Base-by-base conservation (phyloP, 2,113 vertebrate genomes). In the Cephalopterus ornatus region DNA sequence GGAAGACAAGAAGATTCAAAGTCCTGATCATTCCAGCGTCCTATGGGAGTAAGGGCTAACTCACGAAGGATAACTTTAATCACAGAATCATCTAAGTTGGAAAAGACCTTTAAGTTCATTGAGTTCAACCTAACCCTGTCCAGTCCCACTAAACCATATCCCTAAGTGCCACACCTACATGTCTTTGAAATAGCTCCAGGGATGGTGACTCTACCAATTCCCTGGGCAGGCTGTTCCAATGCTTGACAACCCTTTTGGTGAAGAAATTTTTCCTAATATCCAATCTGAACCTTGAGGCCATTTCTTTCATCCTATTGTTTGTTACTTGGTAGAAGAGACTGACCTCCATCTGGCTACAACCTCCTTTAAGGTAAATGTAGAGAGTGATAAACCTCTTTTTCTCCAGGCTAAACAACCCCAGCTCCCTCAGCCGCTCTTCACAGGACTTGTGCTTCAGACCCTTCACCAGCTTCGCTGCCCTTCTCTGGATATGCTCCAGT, bases 401-500 rank as follows among this genome's bases (percentile, higher is more conserved):
- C 33, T 85, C 32, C 20, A 65, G 26, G 2, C 33, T 81, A 35
- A 95, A 85, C 41, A 52, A 7, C 1, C 16, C 30, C 50, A 74
- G 21, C 10, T 88, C 17, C 27, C 37, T 39, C 41, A 73, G n/a
- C 41, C 0, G 0, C 35, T 35, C 39, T 33, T 77, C 41, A 26
- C 0, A 37, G 8, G 18, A 81, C 0, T 0, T 53, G 6, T 46
- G 2, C 30, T 85, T 32, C 9, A 32, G n/a, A 33, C 9, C 8
- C 42, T 20, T 67, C 21, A 41, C 8, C n/a, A 72, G 4, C 11
- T 63, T 22, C 0, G 0, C 15, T 87, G 39, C 26, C 8, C 44
- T 78, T 55, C n/a, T 59, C 1, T 2, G 22, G 23, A 65, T 3
- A 3, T 0, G 0, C 10, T 65, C 44, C 65, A 56, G 41, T 0